Conservation (phyloP, 2,113 vertebrate genomes). For the Ceyx cyanopectus region DNA sequence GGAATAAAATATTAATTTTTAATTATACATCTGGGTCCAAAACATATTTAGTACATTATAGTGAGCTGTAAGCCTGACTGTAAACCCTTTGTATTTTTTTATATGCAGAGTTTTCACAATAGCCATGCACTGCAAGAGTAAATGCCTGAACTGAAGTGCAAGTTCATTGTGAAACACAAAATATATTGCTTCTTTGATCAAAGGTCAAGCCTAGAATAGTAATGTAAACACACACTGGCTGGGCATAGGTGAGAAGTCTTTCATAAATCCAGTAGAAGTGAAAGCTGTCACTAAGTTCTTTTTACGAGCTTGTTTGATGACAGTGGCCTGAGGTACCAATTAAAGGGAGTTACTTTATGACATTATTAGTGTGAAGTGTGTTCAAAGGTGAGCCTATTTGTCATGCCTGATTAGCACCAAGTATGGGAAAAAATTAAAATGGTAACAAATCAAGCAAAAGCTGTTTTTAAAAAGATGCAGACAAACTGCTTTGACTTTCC, state of each 20-base stretch:
- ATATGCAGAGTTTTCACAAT: not conserved
- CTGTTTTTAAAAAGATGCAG: slow-evolving; percentile 18
- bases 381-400: slow-evolving; percentile 75
- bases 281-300: slow-evolving; percentile 67
- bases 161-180: not conserved
- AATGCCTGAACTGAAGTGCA: not conserved
- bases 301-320: slow-evolving; percentile 73
- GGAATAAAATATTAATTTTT: not conserved
- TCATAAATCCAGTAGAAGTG: slow-evolving; percentile 44
- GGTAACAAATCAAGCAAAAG: slow-evolving; percentile 39
- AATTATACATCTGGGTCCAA: not conserved
- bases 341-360: slow-evolving; percentile 72
- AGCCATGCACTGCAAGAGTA: not conserved
- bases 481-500: slow-evolving; percentile 57
- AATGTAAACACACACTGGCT: not conserved
- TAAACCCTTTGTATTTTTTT: slow-evolving; percentile 24
- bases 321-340: slow-evolving; percentile 74
- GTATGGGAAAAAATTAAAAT: slow-evolving; percentile 68
- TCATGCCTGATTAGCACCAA: slow-evolving; percentile 75
- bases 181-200: slow-evolving; percentile 30
- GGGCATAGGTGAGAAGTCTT: slow-evolving; percentile 17
- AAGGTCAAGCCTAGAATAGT: slow-evolving; percentile 22
- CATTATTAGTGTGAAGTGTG: slow-evolving; percentile 69
- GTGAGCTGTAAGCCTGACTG: not conserved
- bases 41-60: not conserved